phyloP scores from a whole-genome alignment of 2,113 vertebrate species.

The Lethenteron reissneri region DNA sequence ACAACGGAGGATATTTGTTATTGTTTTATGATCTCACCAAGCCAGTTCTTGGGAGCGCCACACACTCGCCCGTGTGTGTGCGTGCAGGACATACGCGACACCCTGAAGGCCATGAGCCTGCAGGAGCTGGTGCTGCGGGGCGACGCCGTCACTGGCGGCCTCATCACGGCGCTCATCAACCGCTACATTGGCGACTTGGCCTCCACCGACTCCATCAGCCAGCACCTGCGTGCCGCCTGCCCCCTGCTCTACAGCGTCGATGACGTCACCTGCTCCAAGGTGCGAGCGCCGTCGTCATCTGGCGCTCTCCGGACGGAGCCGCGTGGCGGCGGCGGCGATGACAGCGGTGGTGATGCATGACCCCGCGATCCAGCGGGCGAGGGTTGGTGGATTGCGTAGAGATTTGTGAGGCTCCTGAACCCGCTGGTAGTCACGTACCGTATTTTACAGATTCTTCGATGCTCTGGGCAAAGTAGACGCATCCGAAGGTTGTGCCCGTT shows the following conservation, averaged over 20 bases:
- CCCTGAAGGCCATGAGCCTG: conserved; percentile 60
- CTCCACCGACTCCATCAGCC: conserved; percentile 69
- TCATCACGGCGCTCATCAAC: conserved; percentile 76
- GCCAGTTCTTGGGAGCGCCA: no score
- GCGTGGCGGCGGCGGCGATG: no score
- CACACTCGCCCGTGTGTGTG: not conserved
- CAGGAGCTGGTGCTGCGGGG: conserved; percentile 74
- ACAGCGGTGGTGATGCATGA: no score
- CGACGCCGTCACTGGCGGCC: conserved; percentile 62
- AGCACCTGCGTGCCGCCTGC: conserved; percentile 62
- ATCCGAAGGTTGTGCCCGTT: conserved; percentile 11
- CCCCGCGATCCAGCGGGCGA: no score
- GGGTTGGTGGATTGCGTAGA: no score
- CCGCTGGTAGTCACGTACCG: no score
- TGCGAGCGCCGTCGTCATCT: conserved; percentile 13
- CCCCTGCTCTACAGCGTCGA: conserved; percentile 79
- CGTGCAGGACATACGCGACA: conserved; percentile 68
- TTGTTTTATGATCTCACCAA: no score
- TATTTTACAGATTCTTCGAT: conserved; percentile 11
- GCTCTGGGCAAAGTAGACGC: conserved; percentile 16
- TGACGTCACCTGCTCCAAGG: conserved; percentile 84
- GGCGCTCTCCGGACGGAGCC: no score
- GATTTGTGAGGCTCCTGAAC: no score
- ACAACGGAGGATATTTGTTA: no score
- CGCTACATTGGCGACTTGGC: conserved; percentile 86